Conservation (phyloP, 2,888 invertebrate genomes). For the Lypha dubia region DNA sequence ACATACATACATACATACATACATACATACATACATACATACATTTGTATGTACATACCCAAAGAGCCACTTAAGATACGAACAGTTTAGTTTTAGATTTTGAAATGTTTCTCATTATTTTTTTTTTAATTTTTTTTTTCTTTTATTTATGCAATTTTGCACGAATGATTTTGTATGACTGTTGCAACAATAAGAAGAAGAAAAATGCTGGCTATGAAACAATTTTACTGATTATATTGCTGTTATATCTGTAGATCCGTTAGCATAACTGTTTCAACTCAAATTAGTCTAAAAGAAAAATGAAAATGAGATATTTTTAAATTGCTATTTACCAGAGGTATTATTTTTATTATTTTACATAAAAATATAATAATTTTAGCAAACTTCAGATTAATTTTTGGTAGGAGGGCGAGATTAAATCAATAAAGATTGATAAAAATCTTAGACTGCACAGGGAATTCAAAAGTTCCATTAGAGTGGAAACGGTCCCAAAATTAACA, state of each 20-base stretch:
- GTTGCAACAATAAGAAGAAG: too few species aligned
- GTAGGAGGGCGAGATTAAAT: background rate
- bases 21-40: background rate
- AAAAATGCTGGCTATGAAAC: slow-evolving; percentile 40
- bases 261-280: slow-evolving; percentile 39
- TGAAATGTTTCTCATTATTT: slow-evolving; percentile 29
- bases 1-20: background rate
- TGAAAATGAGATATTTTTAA: slow-evolving; percentile 45
- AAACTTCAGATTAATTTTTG: background rate
- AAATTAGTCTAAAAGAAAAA: slow-evolving; percentile 47
- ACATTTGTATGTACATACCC: background rate
- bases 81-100: slow-evolving; percentile 48
- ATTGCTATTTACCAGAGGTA: slow-evolving; percentile 27
- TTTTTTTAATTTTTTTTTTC: background rate
- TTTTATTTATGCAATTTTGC: slow-evolving; percentile 44
- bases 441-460: background rate
- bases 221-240: slow-evolving; percentile 59
- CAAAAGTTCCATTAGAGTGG: too few species aligned
- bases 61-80: slow-evolving; percentile 30
- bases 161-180: slow-evolving; percentile 60
- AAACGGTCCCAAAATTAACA: too few species aligned
- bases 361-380: slow-evolving; percentile 21
- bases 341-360: slow-evolving; percentile 25
- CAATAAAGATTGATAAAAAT: background rate
- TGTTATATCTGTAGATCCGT: slow-evolving; percentile 6